Evolutionary conservation across 2,113 vertebrate species (phyloP).

Genomic region (Phalacrocorax pelagicus): DNA sequence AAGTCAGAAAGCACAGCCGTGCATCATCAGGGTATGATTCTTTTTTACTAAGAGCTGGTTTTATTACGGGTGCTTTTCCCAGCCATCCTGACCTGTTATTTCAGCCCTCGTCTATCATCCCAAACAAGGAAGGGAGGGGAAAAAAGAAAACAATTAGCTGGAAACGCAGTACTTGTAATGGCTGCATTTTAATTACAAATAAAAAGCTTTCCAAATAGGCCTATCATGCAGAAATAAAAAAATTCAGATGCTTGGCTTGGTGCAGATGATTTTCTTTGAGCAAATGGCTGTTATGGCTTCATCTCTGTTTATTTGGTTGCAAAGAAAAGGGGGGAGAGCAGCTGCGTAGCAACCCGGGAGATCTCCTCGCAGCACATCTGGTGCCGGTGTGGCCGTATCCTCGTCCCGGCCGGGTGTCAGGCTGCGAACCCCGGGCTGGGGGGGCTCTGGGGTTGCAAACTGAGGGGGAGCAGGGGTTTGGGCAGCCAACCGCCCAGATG

Average conservation of each 20-base stretch:
- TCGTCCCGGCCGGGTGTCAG: background rate
- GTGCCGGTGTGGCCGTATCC: background rate
- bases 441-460: background rate
- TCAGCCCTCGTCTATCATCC: background rate
- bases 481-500: rapidly evolving
- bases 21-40: background rate
- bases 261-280: slow-evolving; percentile 31
- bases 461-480: rapidly evolving
- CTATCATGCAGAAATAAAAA: slow-evolving; percentile 16
- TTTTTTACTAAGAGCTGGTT: background rate
- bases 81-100: background rate
- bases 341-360: background rate
- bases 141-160: background rate
- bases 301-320: background rate
- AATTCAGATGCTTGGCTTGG: background rate
- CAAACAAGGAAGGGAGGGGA: background rate
- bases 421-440: background rate
- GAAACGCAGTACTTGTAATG: background rate
- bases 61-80: background rate
- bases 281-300: background rate
- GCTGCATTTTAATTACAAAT: slow-evolving; percentile 25
- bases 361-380: background rate
- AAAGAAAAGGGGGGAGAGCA: background rate
- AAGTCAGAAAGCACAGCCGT: background rate
- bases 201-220: background rate